Evolutionary conservation across 2,888 invertebrate genomes (phyloP), one percentile per base, ranked within the genome.

Genomic region (Quadriops clusia): DNA sequence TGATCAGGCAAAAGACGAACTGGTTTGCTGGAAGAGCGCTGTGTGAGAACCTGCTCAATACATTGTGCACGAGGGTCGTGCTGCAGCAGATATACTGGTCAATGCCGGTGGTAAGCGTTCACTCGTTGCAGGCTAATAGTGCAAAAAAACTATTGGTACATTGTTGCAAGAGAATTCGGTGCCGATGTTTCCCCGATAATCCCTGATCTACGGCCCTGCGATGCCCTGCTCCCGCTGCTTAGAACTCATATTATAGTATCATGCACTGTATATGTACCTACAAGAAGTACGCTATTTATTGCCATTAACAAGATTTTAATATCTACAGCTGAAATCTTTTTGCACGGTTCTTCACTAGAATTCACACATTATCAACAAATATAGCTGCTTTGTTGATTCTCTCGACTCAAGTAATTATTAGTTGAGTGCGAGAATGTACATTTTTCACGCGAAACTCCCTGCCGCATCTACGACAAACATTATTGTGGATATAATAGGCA

Each of bases 101-200:
- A 48, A 52, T 51, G 50, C 51, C 48, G 53, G 53, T 53, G 53
- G 53, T 53, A 52, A 51, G 45, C 44, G 47, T 43, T 51, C 50
- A 49, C 49, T 51, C 42, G 46, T 50, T 49, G 44, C 46, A 45
- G 40, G 44, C 47, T 42, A 49, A 46, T 48, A 43, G 44, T 38
- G 42, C 39, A 48, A 47, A 47, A 46, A 48, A 42, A 33, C 15
- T n/a, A 24, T 31, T 13, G 17, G 23, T 42, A 42, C 41, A 43
- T 45, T 45, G 43, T 44, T 38, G 35, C 38, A 30, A 32, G 42
- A 41, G 44, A 48, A 48, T 46, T 42, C 38, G 43, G 44, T 39
- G 36, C 38, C 38, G 43, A 46, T 45, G 40, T 40, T 42, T 41
- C 34, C 37, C 36, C 33, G 39, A 40, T 46, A 42, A 42, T 39